phyloP scores from a whole-genome alignment of 2,888 invertebrate species.

The Lycia hirtaria region DNA sequence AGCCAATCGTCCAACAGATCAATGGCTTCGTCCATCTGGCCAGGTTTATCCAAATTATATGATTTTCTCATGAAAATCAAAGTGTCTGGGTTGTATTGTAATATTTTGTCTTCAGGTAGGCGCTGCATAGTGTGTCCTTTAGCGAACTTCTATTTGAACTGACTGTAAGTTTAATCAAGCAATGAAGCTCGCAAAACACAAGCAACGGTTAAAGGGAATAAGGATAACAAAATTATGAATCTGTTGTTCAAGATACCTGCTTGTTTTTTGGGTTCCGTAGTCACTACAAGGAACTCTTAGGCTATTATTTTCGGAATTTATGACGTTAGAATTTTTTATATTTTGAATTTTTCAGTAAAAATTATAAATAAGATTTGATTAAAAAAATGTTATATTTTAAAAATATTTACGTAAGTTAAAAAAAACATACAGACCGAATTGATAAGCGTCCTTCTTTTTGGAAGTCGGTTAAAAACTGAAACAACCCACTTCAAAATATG shows the following conservation, averaged over 20 bases:
- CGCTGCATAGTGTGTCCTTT: not conserved
- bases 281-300: no score
- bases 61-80: constrained; percentile 37
- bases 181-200: not conserved
- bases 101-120: constrained; percentile 29
- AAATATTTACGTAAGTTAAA: no score
- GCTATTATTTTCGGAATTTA: no score
- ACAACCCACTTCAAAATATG: no score
- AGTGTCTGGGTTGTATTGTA: constrained; percentile 42
- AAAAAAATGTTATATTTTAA: no score
- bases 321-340: no score
- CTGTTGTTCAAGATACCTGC: not conserved
- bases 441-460: no score
- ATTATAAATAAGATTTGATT: no score
- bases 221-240: not conserved
- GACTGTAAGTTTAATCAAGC: not conserved
- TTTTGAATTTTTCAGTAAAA: no score
- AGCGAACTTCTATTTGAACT: not conserved
- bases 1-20: constrained; percentile 48
- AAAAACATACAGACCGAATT: no score
- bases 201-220: not conserved
- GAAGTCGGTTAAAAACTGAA: no score
- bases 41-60: constrained; percentile 46
- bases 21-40: constrained; percentile 45
- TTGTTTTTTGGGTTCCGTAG: no score